A percentile compares a stretch with the other conserved stretches of the same genome.
Evolutionary conservation across 92 coral and sea anemone genomes (phyloP).

Genomic region (Phymanthus crucifer): DNA sequence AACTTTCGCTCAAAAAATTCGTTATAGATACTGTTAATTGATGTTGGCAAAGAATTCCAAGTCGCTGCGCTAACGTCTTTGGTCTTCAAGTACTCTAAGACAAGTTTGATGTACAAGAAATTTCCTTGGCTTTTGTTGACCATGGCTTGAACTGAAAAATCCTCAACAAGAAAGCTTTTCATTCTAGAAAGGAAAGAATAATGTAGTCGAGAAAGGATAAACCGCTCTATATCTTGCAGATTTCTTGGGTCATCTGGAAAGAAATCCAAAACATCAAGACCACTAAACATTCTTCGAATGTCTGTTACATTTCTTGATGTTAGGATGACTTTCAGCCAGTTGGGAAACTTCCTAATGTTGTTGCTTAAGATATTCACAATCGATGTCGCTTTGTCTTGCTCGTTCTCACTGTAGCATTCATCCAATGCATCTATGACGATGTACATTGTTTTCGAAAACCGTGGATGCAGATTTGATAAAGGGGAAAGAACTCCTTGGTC

Average conservation of each 20-base stretch:
- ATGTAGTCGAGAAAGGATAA: constrained; percentile 1
- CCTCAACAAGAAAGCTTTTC: neutral
- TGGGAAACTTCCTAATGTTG: constrained; percentile 59
- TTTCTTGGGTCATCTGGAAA: constrained; percentile 57
- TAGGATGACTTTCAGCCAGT: constrained; percentile 73
- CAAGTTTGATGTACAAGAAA: constrained; percentile 63
- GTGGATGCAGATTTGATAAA: constrained; percentile 37
- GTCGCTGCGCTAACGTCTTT: neutral
- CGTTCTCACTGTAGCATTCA: constrained; percentile 57
- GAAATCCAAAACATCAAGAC: constrained; percentile 35
- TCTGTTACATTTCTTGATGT: constrained; percentile 66
- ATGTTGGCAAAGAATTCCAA: constrained; percentile 49
- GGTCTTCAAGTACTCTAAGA: constrained; percentile 40
- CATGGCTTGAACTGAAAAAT: constrained; percentile 22
- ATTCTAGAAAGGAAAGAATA: neutral
- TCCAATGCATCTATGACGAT: constrained; percentile 78
- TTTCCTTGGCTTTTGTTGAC: constrained; percentile 73
- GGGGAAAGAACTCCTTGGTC: constrained; percentile 73
- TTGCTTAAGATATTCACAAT: constrained; percentile 54
- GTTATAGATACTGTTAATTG: constrained; percentile 59
- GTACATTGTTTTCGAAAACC: constrained; percentile 42
- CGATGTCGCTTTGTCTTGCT: constrained; percentile 18
- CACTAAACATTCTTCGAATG: constrained; percentile 19
- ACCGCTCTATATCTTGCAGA: constrained; percentile 61
- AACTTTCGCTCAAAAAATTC: constrained; percentile 58